These are phyloP conservation scores for Horisme vitalbata DNA, from an alignment of 2,888 invertebrate genomes.

Conservation along the genomic window DNA sequence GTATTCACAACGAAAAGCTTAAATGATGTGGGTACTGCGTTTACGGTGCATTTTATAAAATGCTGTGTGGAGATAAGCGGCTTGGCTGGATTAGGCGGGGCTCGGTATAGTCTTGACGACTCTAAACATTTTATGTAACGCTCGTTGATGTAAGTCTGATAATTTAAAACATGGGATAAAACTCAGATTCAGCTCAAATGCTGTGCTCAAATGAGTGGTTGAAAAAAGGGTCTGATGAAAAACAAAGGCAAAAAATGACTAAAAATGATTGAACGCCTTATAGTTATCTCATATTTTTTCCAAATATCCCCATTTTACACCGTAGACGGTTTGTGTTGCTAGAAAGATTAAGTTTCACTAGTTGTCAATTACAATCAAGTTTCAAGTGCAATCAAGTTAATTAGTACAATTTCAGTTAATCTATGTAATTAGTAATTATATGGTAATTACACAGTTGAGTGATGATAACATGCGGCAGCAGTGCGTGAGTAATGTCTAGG, in stretches of 20 bases:
- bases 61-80: constrained; percentile 21
- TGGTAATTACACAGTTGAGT: constrained; percentile 14
- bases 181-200: too few species aligned
- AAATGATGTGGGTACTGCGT: constrained; percentile 30
- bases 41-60: constrained; percentile 25
- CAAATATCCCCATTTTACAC: too few species aligned
- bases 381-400: not conserved
- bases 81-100: constrained; percentile 7
- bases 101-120: constrained; percentile 11
- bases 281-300: too few species aligned
- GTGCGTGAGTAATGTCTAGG: constrained; percentile 2
- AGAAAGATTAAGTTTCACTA: not conserved
- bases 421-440: constrained; percentile 10
- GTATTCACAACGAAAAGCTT: constrained; percentile 45
- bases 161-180: too few species aligned
- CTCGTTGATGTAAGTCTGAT: too few species aligned
- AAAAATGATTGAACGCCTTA: too few species aligned
- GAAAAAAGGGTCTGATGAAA: too few species aligned
- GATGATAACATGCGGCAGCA: not conserved
- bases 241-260: too few species aligned
- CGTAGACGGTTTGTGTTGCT: not conserved
- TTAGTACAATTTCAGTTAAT: constrained; percentile 7
- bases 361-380: not conserved
- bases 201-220: too few species aligned
- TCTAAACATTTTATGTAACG: too few species aligned